Base-by-base conservation (phyloP, 2,797 vertebrate genomes). In the Lateolabrax maculatus region DNA sequence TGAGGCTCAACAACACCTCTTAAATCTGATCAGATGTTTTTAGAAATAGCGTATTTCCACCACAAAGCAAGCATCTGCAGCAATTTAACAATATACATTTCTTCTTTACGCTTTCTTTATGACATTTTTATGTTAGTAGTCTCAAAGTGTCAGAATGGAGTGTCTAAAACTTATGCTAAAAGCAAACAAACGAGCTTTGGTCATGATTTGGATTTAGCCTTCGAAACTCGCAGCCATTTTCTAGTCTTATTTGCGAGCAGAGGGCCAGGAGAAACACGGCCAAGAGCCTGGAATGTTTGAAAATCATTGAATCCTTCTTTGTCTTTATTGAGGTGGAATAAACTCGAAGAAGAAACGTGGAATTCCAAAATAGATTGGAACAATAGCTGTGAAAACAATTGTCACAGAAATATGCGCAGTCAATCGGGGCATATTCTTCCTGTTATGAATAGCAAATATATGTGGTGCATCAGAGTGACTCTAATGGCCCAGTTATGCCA, bases 401-500 rank as follows among this genome's bases (percentile, higher is more conserved):
- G 82, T 88, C 85, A 83, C 67, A 86, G 79, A 93, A 93, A 84
- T 93, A 90, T 92, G 89, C 53, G 3, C 34, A 34, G 85, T 68
- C 83, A 78, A 75, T 75, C 67, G 56, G 77, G 77, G 79, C 79
- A 80, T 79, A 82, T 88, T 89, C 85, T 84, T 90, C 89, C 84
- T 94, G 93, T 93, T 94, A 84, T 92, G 90, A 94, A 81, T 85
- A 89, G 86, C 85, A 84, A 90, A 93, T 92, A 90, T 87, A 89
- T 86, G 90, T 74, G 83, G 87, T 92, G 87, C 87, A 91, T 84
- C 81, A 79, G 85, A 82, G 83, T 91, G 91, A 80, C 83, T 86
- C 84, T 91, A 92, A 94, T 93, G 84, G 84, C 81, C 62, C 77
- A 90, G 90, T 84, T 89, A 91, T 92, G 86, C 87, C 77, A 71